phyloP scores from a whole-genome alignment of 2,113 vertebrate genomes.

The Chunga burmeisteri region DNA sequence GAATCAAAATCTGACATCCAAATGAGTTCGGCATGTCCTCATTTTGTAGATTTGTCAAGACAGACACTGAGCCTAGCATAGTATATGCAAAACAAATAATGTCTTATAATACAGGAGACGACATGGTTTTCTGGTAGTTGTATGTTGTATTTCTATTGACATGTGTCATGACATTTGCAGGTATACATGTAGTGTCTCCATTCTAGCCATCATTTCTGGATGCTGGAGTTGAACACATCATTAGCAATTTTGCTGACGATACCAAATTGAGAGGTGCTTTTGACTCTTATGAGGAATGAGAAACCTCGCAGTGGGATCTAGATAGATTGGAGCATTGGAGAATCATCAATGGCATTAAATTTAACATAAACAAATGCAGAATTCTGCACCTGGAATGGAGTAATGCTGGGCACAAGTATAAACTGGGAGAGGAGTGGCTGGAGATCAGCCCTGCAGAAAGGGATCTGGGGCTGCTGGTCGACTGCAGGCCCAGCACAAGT shows the following conservation, averaged over 20 bases:
- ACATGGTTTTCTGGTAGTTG: neutral
- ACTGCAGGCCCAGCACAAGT: neutral
- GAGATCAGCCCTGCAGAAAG: neutral
- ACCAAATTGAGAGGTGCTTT: neutral
- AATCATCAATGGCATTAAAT: neutral
- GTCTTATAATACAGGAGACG: neutral
- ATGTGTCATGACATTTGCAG: neutral
- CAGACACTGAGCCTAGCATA: neutral
- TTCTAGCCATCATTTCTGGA: neutral
- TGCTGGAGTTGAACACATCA: neutral
- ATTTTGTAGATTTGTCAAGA: neutral
- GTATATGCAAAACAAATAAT: fast-evolving
- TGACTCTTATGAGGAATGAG: neutral
- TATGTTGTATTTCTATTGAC: neutral
- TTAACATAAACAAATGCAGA: neutral
- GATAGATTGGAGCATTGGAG: neutral
- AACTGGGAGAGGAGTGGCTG: neutral
- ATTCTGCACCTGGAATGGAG: neutral
- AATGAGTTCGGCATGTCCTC: fast-evolving
- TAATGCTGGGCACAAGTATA: too few relatives aligned
- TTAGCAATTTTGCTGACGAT: neutral
- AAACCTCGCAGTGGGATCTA: neutral
- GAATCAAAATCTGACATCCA: neutral
- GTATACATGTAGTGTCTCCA: neutral
- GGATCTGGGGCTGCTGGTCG: fast-evolving